Conservation (phyloP, 1,140 invertebrate genomes). For the Sesamia nonagrioides region DNA sequence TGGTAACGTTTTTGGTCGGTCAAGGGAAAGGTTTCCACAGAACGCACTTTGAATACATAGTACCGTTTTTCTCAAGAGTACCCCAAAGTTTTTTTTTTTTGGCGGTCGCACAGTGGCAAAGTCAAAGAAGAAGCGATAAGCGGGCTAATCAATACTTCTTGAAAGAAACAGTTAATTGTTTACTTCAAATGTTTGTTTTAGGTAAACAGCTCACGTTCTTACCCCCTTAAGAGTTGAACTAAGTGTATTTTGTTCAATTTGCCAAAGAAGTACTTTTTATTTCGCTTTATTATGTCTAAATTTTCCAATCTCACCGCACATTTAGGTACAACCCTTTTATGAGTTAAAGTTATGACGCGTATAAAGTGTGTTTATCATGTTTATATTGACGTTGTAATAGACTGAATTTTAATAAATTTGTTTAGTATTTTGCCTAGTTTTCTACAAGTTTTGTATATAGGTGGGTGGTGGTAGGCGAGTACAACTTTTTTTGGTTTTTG, state of each 20-base stretch:
- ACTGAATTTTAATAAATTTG: too few species aligned
- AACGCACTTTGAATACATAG: constrained; percentile 51
- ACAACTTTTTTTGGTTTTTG: too few species aligned
- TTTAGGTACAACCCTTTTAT: too few species aligned
- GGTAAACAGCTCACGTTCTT: not conserved
- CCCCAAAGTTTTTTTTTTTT: constrained; percentile 30
- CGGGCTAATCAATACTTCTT: constrained; percentile 3
- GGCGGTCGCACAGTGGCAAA: not conserved
- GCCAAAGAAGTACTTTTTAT: not conserved
- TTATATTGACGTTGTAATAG: too few species aligned
- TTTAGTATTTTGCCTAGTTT: too few species aligned
- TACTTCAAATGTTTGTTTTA: constrained; percentile 4
- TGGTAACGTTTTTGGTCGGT: constrained; percentile 47
- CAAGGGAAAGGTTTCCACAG: constrained; percentile 39
- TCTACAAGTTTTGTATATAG: too few species aligned
- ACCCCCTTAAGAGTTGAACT: not conserved
- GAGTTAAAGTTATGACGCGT: too few species aligned
- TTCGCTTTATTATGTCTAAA: not conserved
- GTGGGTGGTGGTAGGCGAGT: too few species aligned
- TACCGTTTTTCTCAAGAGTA: constrained; percentile 45
- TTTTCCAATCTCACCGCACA: too few species aligned
- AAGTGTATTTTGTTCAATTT: not conserved
- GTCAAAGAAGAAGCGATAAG: constrained; percentile 3
- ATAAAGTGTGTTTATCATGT: too few species aligned
- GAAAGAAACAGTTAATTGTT: constrained; percentile 15